A percentile compares a stretch with the other conserved stretches of the same genome.
Conservation (phyloP, 37 sponge, comb jelly and placozoan genomes). For the Cliona cf. orientalis region DNA sequence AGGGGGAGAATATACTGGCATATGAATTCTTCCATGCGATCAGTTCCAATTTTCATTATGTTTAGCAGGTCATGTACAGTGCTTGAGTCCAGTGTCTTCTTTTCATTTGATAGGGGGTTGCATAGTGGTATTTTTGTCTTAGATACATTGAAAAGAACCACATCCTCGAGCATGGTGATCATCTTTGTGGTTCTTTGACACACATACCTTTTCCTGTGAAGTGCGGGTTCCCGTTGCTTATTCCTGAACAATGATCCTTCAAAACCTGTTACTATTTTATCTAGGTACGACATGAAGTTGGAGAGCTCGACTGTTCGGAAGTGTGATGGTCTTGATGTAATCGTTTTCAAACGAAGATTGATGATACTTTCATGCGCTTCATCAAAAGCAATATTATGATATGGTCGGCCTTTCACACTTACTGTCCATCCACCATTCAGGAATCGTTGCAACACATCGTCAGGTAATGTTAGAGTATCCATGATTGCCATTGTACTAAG, state of each 20-base stretch:
- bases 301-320: slow-evolving; percentile 11
- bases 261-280: background rate
- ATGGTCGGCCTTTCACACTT: slow-evolving; percentile 6
- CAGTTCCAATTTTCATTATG: background rate
- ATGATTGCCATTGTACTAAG: background rate
- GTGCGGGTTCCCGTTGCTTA: background rate
- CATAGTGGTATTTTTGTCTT: background rate
- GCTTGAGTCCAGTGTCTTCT: background rate
- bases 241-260: background rate
- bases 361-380: slow-evolving; percentile 22
- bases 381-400: slow-evolving; percentile 9
- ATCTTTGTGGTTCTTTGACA: background rate
- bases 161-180: background rate
- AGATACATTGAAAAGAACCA: background rate
- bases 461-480: slow-evolving; percentile 13
- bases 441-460: background rate
- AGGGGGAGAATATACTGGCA: background rate
- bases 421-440: slow-evolving; percentile 16
- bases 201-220: background rate
- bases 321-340: background rate
- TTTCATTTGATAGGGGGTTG: background rate
- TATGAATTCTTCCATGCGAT: background rate
- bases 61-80: slow-evolving; percentile 1
- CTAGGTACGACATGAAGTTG: slow-evolving; percentile 26
- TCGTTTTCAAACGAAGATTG: background rate